Evolutionary conservation across 1,140 invertebrate genomes (phyloP).

Genomic region (Nephotettix cincticeps): DNA sequence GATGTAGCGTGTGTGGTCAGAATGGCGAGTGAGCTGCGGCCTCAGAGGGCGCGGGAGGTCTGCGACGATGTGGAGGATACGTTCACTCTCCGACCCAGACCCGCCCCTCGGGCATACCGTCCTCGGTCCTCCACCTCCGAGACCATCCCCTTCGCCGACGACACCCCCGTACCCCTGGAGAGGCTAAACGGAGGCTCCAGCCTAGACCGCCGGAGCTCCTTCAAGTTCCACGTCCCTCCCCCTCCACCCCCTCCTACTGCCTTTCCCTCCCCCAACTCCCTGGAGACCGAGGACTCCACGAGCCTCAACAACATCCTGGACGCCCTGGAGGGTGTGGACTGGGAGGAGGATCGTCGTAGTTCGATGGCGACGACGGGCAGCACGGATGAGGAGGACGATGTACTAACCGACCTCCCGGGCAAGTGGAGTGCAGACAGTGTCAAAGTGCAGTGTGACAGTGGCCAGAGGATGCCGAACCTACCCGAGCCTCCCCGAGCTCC

Average conservation of each 20-base stretch:
- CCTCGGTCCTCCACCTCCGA: conserved; percentile 33
- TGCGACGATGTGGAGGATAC: not conserved
- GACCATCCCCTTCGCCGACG: conserved; percentile 36
- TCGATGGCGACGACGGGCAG: not conserved
- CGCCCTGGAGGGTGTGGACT: conserved; percentile 29
- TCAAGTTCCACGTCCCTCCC: not conserved
- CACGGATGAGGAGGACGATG: not conserved
- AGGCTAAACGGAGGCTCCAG: not conserved
- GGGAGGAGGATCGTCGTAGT: not conserved
- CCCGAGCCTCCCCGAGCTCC: no score
- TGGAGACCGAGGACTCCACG: conserved; percentile 32
- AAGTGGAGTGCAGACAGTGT: conserved; percentile 5
- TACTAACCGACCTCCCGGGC: not conserved
- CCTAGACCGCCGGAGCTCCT: not conserved
- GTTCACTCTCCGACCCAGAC: not conserved
- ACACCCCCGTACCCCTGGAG: not conserved
- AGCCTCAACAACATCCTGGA: conserved; percentile 37
- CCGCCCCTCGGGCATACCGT: conserved; percentile 19
- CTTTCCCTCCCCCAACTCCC: not conserved
- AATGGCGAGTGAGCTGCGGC: not conserved
- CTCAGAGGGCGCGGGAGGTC: not conserved
- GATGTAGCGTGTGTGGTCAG: not conserved
- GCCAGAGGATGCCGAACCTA: no score
- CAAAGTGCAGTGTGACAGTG: no score
- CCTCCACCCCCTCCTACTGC: not conserved